Percentiles rank a stretch among this genome's conserved stretches.
Evolutionary conservation across 2,888 invertebrate species (phyloP).

Genomic region (Drosophila limbata): DNA sequence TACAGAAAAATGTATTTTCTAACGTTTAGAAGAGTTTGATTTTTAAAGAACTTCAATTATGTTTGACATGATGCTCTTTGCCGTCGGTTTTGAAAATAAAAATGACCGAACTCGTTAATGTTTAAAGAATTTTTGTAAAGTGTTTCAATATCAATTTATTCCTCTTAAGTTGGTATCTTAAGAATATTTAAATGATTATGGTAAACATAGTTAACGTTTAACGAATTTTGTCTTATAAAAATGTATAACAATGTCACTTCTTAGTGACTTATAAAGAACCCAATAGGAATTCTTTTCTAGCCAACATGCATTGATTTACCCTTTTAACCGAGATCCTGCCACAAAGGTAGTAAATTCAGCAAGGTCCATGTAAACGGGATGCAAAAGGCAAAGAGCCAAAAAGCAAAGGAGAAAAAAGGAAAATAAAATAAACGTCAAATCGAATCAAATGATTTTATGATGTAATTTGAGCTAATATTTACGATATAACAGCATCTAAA

Average conservation of each 20-base stretch:
- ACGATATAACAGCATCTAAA: constrained; percentile 85
- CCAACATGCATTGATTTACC: constrained; percentile 36
- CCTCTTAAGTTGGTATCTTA: no score
- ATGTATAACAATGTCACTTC: background rate
- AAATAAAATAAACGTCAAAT: constrained; percentile 85
- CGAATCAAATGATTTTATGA: constrained; percentile 85
- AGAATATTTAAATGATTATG: no score
- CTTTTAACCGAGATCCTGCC: constrained; percentile 22
- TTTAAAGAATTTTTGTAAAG: no score
- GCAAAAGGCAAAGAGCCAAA: constrained; percentile 27
- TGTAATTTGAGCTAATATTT: constrained; percentile 85
- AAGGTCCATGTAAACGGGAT: constrained; percentile 11
- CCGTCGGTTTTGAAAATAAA: no score
- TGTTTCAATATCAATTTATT: no score
- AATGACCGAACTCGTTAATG: no score
- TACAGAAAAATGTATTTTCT: no score
- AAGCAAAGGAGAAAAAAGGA: constrained; percentile 26
- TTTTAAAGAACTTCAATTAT: no score
- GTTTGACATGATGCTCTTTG: no score
- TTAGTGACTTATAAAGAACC: constrained; percentile 2
- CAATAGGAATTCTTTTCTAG: background rate
- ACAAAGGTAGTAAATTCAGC: constrained; percentile 59
- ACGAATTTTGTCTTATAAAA: background rate
- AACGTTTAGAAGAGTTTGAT: no score
- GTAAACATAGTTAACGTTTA: background rate